Percentiles rank a stretch among this genome's conserved stretches.
Evolutionary conservation across 2,113 vertebrate species (phyloP).

Genomic region (Axis porcinus): DNA sequence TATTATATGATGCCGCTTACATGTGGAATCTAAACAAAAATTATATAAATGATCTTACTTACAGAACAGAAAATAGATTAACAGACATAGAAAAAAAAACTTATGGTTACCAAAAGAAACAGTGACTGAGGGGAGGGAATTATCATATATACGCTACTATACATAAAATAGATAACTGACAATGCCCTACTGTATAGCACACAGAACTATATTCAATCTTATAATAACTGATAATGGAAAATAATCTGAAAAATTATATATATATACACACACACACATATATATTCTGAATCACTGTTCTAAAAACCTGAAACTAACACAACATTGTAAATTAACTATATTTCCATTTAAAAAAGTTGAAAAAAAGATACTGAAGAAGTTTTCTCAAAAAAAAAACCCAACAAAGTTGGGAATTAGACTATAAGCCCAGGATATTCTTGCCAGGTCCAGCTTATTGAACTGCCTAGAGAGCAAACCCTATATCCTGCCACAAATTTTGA

Average conservation of each 20-base stretch:
- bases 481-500: neutral
- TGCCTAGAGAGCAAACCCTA: neutral
- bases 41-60: neutral
- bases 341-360: neutral
- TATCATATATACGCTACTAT: neutral
- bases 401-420: neutral
- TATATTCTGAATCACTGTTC: neutral
- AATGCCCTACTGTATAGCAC: neutral
- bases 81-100: neutral
- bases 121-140: neutral
- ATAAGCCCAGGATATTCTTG: neutral
- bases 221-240: neutral
- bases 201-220: neutral
- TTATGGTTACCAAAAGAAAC: neutral
- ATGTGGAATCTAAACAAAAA: neutral
- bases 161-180: neutral
- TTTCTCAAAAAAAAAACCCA: neutral
- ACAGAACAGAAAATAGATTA: neutral
- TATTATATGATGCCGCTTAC: neutral
- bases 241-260: neutral
- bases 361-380: neutral
- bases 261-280: neutral
- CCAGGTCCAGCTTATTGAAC: neutral
- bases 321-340: neutral
- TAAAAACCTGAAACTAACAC: neutral